Conservation (phyloP, 2,888 invertebrate genomes). For the Conomelus anceps region DNA sequence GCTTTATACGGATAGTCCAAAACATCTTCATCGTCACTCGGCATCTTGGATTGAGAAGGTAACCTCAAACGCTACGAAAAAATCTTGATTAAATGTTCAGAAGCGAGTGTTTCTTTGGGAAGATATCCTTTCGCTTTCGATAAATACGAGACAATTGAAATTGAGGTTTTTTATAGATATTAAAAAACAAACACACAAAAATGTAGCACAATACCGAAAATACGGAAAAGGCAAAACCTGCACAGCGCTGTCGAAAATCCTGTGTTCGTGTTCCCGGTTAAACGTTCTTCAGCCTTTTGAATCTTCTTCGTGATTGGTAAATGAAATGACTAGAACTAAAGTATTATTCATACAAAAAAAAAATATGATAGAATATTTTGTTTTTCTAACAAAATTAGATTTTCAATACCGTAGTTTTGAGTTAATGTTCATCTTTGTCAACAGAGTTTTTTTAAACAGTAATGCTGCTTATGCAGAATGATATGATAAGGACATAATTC, state of each 20-base stretch:
- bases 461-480: no score
- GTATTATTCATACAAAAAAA: no score
- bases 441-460: no score
- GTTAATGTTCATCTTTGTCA: no score
- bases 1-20: constrained; percentile 59
- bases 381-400: no score
- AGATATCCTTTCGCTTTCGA: neutral
- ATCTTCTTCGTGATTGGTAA: neutral
- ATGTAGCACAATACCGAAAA: neutral
- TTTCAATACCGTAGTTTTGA: no score
- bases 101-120: neutral
- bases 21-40: neutral
- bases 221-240: neutral
- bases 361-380: no score
- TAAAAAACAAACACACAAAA: neutral
- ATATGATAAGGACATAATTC: no score
- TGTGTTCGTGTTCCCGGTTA: neutral
- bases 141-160: neutral
- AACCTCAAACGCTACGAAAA: neutral
- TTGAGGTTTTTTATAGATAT: neutral
- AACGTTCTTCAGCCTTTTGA: neutral
- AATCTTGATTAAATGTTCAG: neutral
- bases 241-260: neutral
- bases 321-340: neutral
- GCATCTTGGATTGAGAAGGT: neutral